Evolutionary conservation across 2,888 invertebrate species (phyloP), one percentile per base, ranked within the genome.

Genomic region (Chorisops tibialis): DNA sequence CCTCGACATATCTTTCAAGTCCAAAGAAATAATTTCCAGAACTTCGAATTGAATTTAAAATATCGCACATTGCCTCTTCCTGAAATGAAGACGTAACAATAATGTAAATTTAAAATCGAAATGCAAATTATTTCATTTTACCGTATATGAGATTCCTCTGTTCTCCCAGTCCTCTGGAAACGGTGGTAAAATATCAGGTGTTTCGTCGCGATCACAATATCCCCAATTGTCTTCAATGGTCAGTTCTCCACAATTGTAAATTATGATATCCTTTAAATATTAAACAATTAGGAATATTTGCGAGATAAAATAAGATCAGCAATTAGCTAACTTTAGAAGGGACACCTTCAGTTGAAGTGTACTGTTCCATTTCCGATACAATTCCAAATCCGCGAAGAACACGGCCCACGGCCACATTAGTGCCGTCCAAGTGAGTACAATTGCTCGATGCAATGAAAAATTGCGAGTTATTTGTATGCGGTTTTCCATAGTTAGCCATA

Each of bases 381-480:
- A 89, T 79, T 21, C 87, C 86, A 54, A 90, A 78, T 1, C 94
- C 94, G 67, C 87, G 87, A 14, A 86, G 69, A n/a, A 94, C 89
- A 66, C 82, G 82, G 0, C 93, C 94, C 72, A 92, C 90, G 21
- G 87, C 91, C 2, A 93, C 92, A 75, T 94, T 91, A 14, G 82
- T 86, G 4, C 84, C 87, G 75, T 94, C 88, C 48, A 94, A 79
- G 73, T 93, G 93, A 1, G 83, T 79, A 70, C 91, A 89, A 1
- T 85, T 83, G 1, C 85, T 86, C 0, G 87, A 85, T 1, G 91
- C 89, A 63, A 97, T 90, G 73, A 96, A 93, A 80, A 98, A 98
- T 79, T 98, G 98, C 0, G 96, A 96, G 67, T 90, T 91, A 75
- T 96, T 97, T 7, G 93, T 90, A 75, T 97, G 82, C 12, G 85